These are phyloP conservation scores for Ariolimax columbianus DNA, from an alignment of 2,888 invertebrate genomes.

Conservation along the genomic window DNA sequence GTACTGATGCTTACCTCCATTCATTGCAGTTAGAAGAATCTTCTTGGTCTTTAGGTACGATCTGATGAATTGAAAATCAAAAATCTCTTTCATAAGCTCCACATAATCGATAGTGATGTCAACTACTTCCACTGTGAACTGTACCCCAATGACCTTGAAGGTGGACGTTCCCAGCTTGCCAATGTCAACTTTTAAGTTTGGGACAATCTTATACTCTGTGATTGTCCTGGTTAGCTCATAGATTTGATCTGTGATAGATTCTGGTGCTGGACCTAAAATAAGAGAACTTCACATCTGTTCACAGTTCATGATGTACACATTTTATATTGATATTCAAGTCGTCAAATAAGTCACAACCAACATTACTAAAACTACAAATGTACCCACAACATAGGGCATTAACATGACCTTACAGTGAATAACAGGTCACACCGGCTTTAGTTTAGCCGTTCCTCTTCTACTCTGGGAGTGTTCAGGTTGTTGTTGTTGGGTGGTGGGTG, in stretches of 20 bases:
- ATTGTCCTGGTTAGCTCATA: constrained; percentile 89
- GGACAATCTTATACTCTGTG: constrained; percentile 88
- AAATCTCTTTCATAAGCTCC: constrained; percentile 94
- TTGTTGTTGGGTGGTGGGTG: too few relatives aligned
- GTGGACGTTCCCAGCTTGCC: constrained; percentile 84
- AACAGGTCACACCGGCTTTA: too few relatives aligned
- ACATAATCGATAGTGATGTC: constrained; percentile 94
- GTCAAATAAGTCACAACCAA: too few relatives aligned
- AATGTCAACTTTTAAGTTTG: constrained; percentile 84
- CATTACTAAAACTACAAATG: too few relatives aligned
- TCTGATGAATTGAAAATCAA: constrained; percentile 92
- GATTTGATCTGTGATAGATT: constrained; percentile 91
- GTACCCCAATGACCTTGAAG: constrained; percentile 78
- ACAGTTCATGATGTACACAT: neutral
- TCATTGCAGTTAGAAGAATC: constrained; percentile 94
- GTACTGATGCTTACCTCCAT: constrained; percentile 86
- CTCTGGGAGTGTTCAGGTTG: too few relatives aligned
- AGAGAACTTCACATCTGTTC: neutral
- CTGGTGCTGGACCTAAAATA: constrained; percentile 91
- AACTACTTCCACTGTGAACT: constrained; percentile 84
- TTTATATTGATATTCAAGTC: too few relatives aligned
- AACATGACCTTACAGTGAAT: too few relatives aligned
- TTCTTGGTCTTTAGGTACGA: constrained; percentile 85
- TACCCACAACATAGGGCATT: too few relatives aligned
- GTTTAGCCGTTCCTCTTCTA: too few relatives aligned